These are phyloP conservation scores for Amphimedon queenslandica DNA, from an alignment of 37 sponge, comb jelly and placozoan species.

Conservation along the genomic window DNA sequence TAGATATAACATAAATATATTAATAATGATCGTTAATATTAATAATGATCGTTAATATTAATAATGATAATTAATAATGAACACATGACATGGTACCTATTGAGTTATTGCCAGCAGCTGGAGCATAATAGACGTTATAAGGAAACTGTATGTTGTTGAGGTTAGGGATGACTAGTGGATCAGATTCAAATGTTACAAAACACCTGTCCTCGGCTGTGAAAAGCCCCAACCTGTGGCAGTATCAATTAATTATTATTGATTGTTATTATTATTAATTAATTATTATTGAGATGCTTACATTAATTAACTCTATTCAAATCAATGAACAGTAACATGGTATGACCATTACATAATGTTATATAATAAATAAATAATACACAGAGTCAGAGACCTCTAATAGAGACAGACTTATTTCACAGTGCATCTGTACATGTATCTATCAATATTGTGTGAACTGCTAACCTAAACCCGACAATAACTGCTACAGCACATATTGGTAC, in stretches of 20 bases:
- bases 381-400: too few relatives aligned
- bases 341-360: neutral
- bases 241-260: too few relatives aligned
- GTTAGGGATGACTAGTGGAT: conserved; percentile 4
- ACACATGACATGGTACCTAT: neutral
- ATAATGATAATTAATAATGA: neutral
- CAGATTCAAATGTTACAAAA: conserved; percentile 57
- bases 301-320: too few relatives aligned
- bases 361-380: too few relatives aligned
- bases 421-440: neutral
- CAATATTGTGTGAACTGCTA: neutral
- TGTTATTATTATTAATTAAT: too few relatives aligned
- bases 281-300: too few relatives aligned
- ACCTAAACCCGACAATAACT: conserved; percentile 49
- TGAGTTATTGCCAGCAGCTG: conserved; percentile 3
- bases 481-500: conserved; percentile 54
- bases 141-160: neutral
- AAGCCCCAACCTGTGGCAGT: neutral
- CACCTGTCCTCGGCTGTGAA: conserved; percentile 21
- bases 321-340: too few relatives aligned
- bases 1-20: too few relatives aligned
- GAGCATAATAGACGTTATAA: conserved; percentile 26
- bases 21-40: too few relatives aligned
- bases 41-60: too few relatives aligned
- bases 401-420: too few relatives aligned